Base-by-base conservation (phyloP, 2,113 vertebrate species). In the Petrocephalus microphthalmus region DNA sequence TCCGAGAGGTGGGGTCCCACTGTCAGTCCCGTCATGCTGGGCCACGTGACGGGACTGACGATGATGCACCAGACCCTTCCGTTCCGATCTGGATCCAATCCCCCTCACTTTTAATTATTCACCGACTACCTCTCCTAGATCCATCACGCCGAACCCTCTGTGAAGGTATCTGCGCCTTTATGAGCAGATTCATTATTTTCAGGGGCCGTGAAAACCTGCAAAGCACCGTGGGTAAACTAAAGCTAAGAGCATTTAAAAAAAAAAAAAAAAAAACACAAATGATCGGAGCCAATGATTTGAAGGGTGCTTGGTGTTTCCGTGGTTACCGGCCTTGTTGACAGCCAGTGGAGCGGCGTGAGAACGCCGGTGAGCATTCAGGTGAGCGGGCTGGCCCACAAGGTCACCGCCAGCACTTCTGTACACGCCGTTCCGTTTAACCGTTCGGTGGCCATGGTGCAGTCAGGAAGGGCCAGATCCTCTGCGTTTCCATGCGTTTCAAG, bases 91-190 rank as follows among this genome's bases (percentile, higher is more conserved):
- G 29, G 37, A 57, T 57, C 82, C 56, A 20, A 88, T 60, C 51
- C 84, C 84, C 51, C 74, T 37, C 6, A 10, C 20, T 83, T 88
- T 87, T 87, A 78, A 78, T 87, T 87, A 87, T 78, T 87, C 29
- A 56, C 29, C 19, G 7, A n/a, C 84, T 25, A 53, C 11, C 29
- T 51, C 67, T 33, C 47, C 0, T 45, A 74, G n/a, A 17, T 49
- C 49, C 47, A 1, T 29, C 45, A 51, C 13, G 10, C 49, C 20
- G 22, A 47, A 13, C 22, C n/a, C 6, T 17, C 25, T 53, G 29
- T 37, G 51, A 82, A 78, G 71, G 71, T 78, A 78, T 78, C 29
- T 78, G 29, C 33, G 13, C 37, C 78, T 45, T 45, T 42, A 47
- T 17, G 13, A 45, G 33, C 13, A 19, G 11, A 53, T 10, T 53